Percentiles rank a stretch among this genome's conserved stretches.
Conservation (phyloP, 2,113 vertebrate genomes). For the Anser brachyrhynchus region DNA sequence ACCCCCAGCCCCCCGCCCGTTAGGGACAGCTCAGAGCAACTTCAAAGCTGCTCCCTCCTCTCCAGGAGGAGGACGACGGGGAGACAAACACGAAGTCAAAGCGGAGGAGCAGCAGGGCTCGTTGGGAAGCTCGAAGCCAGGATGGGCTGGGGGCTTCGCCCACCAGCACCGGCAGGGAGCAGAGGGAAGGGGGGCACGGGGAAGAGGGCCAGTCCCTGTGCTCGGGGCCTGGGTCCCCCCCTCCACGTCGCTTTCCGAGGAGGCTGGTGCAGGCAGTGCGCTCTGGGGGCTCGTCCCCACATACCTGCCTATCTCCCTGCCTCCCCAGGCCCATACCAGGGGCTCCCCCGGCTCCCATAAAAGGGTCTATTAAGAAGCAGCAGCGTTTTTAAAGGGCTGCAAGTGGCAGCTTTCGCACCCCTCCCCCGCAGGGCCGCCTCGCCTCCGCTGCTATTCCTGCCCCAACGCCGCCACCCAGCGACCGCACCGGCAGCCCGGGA, state of each 20-base stretch:
- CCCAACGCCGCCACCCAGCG: conserved; percentile 70
- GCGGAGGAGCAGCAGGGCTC: background rate
- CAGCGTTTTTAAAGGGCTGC: background rate
- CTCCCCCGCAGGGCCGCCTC: background rate
- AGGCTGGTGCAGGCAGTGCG: background rate
- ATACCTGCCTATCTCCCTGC: background rate
- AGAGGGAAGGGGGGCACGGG: background rate
- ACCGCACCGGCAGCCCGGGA: background rate
- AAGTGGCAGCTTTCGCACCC: conserved; percentile 2
- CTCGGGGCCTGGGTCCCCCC: background rate
- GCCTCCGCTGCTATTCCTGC: conserved; percentile 35
- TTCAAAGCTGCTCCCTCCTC: background rate
- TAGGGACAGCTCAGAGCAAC: background rate
- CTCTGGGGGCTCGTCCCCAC: background rate
- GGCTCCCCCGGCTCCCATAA: background rate
- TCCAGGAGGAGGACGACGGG: background rate
- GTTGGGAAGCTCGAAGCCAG: background rate
- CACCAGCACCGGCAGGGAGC: background rate
- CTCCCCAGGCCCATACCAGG: background rate
- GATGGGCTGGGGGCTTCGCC: background rate
- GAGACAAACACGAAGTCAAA: background rate
- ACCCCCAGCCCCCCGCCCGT: background rate
- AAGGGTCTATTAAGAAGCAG: background rate
- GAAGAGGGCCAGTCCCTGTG: background rate
- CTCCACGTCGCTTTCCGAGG: background rate